Evolutionary conservation across 2,888 invertebrate genomes (phyloP).

Genomic region (Palloptera scutellata): DNA sequence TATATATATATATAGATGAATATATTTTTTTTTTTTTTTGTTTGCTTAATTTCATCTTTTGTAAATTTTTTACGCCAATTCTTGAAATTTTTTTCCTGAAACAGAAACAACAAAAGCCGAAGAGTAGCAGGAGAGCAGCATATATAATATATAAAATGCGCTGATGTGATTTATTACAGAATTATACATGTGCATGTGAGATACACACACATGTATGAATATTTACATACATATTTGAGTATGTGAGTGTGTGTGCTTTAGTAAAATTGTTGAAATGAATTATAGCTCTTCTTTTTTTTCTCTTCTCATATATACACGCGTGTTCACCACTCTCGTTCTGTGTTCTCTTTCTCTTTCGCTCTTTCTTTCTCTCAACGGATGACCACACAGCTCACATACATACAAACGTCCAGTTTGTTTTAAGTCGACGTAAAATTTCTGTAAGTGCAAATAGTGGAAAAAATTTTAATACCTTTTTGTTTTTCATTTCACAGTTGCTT

Average conservation of each 20-base stretch:
- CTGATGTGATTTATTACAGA: too few species aligned
- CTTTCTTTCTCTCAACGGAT: background rate
- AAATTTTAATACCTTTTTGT: slow-evolving; percentile 13
- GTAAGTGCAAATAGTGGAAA: background rate
- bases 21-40: too few species aligned
- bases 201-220: background rate
- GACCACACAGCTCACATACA: background rate
- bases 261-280: slow-evolving; percentile 15
- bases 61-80: too few species aligned
- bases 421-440: background rate
- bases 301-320: background rate
- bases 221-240: background rate
- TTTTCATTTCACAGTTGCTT: slow-evolving; percentile 8
- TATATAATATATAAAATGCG: too few species aligned
- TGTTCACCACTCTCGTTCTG: background rate
- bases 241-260: background rate
- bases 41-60: too few species aligned
- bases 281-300: background rate
- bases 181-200: background rate
- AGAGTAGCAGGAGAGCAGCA: too few species aligned
- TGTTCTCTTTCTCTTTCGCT: background rate
- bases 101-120: too few species aligned
- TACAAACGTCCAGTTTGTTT: background rate
- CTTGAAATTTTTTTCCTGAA: too few species aligned
- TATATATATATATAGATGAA: too few species aligned